These are phyloP conservation scores for Intellagama lesueurii DNA, from an alignment of 2,797 vertebrate species.

Conservation along the genomic window DNA sequence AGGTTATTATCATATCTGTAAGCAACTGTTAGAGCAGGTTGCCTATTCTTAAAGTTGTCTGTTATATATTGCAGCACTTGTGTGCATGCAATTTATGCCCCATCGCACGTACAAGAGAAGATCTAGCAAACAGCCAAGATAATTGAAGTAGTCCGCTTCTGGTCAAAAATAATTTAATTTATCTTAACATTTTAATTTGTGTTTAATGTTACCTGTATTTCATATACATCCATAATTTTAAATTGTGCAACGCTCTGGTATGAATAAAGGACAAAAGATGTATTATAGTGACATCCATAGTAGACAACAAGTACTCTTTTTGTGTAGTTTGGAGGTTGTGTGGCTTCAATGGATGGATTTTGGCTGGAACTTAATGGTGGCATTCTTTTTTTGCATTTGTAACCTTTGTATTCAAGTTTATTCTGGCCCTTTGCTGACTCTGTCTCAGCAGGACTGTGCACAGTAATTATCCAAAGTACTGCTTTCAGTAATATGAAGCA, in stretches of 20 bases:
- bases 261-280: too few species aligned
- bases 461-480: not conserved
- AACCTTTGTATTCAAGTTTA: not conserved
- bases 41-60: not conserved
- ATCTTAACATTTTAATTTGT: too few species aligned
- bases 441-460: not conserved
- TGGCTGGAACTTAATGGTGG: not conserved
- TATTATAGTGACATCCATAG: not conserved
- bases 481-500: not conserved
- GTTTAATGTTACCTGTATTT: too few species aligned
- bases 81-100: too few species aligned
- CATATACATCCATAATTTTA: too few species aligned
- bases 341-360: not conserved
- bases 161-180: too few species aligned
- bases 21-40: not conserved
- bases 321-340: not conserved
- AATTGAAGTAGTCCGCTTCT: too few species aligned
- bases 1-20: not conserved
- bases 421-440: not conserved
- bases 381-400: not conserved
- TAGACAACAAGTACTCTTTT: not conserved
- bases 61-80: not conserved
- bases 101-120: too few species aligned
- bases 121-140: too few species aligned
- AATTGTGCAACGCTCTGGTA: too few species aligned